Evolutionary conservation across 1,140 invertebrate genomes (phyloP).

Genomic region (Polypedilum pembai): DNA sequence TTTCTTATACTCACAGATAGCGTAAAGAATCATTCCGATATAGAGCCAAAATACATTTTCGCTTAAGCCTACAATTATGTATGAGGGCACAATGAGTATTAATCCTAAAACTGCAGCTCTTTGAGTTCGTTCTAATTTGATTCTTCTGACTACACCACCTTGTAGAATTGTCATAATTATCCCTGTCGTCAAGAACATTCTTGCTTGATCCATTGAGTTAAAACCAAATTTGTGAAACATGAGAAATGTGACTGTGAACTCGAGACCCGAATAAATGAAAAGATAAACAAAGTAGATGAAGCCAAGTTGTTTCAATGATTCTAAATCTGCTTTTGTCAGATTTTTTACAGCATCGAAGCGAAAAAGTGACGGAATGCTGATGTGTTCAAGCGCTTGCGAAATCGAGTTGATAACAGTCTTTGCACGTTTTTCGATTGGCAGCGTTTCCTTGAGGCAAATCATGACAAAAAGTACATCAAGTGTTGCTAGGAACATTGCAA

Average conservation of each 20-base stretch:
- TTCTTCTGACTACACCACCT: constrained; percentile 75
- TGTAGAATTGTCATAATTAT: constrained; percentile 89
- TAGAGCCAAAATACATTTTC: constrained; percentile 53
- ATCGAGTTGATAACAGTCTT: constrained; percentile 58
- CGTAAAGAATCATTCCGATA: constrained; percentile 77
- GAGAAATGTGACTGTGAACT: constrained; percentile 96
- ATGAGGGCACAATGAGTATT: constrained; percentile 80
- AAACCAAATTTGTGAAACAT: constrained; percentile 90
- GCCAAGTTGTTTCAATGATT: constrained; percentile 66
- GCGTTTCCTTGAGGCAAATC: constrained; percentile 76
- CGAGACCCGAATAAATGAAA: constrained; percentile 93
- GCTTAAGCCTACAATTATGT: constrained; percentile 73
- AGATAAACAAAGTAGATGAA: constrained; percentile 89
- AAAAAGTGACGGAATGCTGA: constrained; percentile 47
- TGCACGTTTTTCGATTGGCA: constrained; percentile 65
- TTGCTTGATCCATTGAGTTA: constrained; percentile 92
- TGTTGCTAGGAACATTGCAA: constrained; percentile 71
- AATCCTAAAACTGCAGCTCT: constrained; percentile 68
- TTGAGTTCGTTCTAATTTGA: constrained; percentile 69
- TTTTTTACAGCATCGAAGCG: constrained; percentile 50
- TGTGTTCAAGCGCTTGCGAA: constrained; percentile 57
- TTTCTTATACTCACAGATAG: constrained; percentile 66
- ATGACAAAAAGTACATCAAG: constrained; percentile 72
- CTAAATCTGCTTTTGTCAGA: constrained; percentile 50
- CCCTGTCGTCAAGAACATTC: constrained; percentile 92